These are phyloP conservation scores for Garra rufa DNA, from an alignment of 2,113 vertebrate species.

Conservation along the genomic window DNA sequence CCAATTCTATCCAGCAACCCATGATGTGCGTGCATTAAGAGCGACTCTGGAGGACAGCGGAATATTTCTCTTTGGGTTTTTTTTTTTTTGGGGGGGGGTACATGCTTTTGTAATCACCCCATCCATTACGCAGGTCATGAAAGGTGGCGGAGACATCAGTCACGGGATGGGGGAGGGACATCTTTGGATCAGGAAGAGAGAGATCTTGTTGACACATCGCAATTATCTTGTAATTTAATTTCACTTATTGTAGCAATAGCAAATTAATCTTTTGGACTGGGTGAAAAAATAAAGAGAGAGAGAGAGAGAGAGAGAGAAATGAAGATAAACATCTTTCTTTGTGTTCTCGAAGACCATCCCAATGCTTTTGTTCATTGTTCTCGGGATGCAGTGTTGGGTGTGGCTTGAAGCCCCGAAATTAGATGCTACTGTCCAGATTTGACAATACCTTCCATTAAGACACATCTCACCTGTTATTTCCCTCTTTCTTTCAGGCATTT, in stretches of 20 bases:
- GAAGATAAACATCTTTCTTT: not conserved
- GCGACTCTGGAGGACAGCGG: constrained; percentile 7
- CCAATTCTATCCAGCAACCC: constrained; percentile 1
- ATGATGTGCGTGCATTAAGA: constrained; percentile 15
- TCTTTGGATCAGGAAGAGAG: not conserved
- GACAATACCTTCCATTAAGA: constrained; percentile 19
- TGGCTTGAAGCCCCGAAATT: not conserved
- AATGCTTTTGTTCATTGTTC: constrained; percentile 1
- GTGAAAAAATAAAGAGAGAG: not conserved
- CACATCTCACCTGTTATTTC: constrained; percentile 16
- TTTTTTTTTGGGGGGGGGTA: constrained; percentile 7
- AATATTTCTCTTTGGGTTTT: constrained; percentile 22
- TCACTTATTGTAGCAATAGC: not conserved
- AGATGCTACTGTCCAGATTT: not conserved
- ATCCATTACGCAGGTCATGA: constrained; percentile 51
- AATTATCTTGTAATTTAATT: constrained; percentile 30
- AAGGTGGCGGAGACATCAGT: constrained; percentile 47
- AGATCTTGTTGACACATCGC: constrained; percentile 5
- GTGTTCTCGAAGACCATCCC: not conserved
- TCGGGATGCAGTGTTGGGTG: not conserved
- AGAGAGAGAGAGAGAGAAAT: too few relatives aligned
- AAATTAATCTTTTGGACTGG: constrained; percentile 1
- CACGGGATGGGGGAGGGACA: constrained; percentile 24
- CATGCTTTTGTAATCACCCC: constrained; percentile 52
- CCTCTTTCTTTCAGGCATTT: not conserved